Evolutionary conservation across 2,113 vertebrate species (phyloP).

Genomic region (Catharus bicknelli): DNA sequence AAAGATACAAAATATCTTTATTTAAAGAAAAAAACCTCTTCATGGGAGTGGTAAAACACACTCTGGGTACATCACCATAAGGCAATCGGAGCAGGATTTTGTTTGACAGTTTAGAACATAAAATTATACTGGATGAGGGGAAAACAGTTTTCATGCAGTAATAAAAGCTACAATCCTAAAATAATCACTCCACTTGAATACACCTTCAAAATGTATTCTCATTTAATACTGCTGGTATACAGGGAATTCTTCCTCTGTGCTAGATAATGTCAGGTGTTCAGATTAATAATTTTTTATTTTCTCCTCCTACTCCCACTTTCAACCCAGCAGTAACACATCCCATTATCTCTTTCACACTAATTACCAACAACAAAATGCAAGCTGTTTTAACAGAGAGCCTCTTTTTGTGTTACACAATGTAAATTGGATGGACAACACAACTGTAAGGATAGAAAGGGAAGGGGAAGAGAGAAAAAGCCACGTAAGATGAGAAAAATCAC

Average conservation of each 20-base stretch:
- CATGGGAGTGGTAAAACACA: background rate
- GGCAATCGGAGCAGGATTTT: background rate
- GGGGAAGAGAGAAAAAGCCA: accelerated
- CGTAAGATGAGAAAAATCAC: background rate
- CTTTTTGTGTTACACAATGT: background rate
- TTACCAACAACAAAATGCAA: background rate
- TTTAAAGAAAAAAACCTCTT: background rate
- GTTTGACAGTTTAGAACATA: background rate
- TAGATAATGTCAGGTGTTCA: background rate
- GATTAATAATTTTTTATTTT: background rate
- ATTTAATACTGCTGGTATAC: background rate
- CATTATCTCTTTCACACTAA: background rate
- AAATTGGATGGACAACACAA: background rate
- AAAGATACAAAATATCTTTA: background rate
- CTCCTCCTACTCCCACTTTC: background rate
- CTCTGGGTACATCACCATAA: background rate
- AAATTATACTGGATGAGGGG: background rate
- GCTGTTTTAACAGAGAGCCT: background rate
- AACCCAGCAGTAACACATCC: background rate
- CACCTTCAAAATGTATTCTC: background rate
- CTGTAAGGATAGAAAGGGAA: background rate
- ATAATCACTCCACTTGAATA: conserved; percentile 1
- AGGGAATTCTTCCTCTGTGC: background rate
- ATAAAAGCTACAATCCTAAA: conserved; percentile 1
- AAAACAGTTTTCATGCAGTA: background rate